Base-by-base conservation (phyloP, 2,113 vertebrate species). In the Salminus brasiliensis region DNA sequence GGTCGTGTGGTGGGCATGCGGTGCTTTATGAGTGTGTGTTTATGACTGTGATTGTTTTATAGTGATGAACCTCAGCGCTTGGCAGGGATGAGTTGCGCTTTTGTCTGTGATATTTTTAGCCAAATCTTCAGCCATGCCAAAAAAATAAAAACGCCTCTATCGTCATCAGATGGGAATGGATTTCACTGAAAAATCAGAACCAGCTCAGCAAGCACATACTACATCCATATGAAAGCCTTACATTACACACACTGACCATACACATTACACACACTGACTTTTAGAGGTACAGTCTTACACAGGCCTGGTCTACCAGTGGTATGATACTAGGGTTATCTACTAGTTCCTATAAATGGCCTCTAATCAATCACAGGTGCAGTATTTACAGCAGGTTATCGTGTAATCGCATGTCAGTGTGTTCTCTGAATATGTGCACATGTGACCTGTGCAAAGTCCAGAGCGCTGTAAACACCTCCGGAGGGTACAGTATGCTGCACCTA, bases 101-200 rank as follows among this genome's bases (percentile, higher is more conserved):
- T 70, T 34, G 45, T 78, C 32, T n/a, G 53, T 21, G 45, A 63
- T 83, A 62, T 78, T 71, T 73, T 76, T 71, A 63, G 66, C 43
- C 74, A 53, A 41, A 63, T 49, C 30, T 23, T 23, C 39, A 59
- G 18, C 52, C 55, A 63, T 32, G 67, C 71, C 63, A 63, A 76
- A 68, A n/a, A n/a, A n/a, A n/a, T n/a, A n/a, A n/a, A 82, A 78
- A 62, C n/a, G n/a, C n/a, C n/a, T n/a, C n/a, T n/a, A n/a, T 65
- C 66, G 15, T 59, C 76, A 65, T 36, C 21, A 30, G 73, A 74
- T 79, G 25, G 43, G 29, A 71, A 66, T 36, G 81, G 49, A 70
- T 71, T 70, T 69, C 52, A 25, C 25, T 8, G 52, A 16, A 43
- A 67, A 18, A 73, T 53, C 49, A 68, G 71, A 63, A 8, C 15